Evolutionary conservation across 2,888 invertebrate species (phyloP).

Genomic region (Charanyca ferruginea): DNA sequence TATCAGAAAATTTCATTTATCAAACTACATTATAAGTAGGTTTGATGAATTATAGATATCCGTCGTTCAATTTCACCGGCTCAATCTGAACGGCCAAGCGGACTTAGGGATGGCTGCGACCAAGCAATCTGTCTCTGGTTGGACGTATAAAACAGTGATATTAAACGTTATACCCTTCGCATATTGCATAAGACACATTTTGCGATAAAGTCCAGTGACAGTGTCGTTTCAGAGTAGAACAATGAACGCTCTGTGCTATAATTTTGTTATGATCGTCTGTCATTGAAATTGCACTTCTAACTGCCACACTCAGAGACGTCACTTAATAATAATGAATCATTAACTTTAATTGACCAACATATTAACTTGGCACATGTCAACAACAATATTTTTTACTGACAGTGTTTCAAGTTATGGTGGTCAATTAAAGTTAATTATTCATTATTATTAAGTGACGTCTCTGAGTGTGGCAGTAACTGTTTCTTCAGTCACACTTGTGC

Average conservation of each 20-base stretch:
- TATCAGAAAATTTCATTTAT: neutral
- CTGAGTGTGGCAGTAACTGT: no score
- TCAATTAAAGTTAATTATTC: no score
- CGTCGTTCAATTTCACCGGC: conserved; percentile 29
- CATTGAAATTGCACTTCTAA: conserved; percentile 2
- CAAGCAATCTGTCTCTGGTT: conserved; percentile 39
- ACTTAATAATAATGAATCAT: no score
- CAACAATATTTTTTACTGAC: no score
- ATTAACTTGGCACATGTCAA: no score
- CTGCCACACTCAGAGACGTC: no score
- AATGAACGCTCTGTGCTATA: neutral
- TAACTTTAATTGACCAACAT: no score
- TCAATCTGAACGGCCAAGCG: conserved; percentile 16
- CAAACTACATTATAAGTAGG: neutral
- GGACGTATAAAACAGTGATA: conserved; percentile 31
- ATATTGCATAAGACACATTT: conserved; percentile 24
- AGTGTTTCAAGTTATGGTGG: no score
- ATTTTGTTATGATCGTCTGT: neutral
- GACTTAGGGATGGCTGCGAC: conserved; percentile 16
- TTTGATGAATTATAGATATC: conserved; percentile 29
- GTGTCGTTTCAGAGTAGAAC: neutral
- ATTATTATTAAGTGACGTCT: no score
- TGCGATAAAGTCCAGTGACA: conserved; percentile 2
- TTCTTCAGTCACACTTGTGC: no score
- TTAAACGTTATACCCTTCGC: conserved; percentile 30